Conservation (phyloP, 1,140 invertebrate genomes). For the Brachionus angularis region DNA sequence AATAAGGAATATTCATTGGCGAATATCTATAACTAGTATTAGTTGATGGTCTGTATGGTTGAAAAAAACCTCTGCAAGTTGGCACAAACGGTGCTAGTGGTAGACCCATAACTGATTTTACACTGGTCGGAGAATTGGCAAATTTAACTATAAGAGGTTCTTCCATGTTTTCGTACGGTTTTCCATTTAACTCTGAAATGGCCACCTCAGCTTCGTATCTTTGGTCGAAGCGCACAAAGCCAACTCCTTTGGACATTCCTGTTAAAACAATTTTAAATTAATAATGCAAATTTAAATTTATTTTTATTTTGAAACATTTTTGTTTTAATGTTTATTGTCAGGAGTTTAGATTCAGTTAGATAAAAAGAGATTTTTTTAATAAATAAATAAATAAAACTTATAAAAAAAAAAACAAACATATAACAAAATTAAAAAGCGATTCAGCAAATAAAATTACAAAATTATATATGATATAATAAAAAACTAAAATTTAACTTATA, state of each 20-base stretch:
- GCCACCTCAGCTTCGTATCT: conserved; percentile 92
- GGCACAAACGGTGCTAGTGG: conserved; percentile 40
- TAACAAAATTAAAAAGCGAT: no score
- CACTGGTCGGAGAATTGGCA: conserved; percentile 73
- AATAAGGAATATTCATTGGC: conserved; percentile 21
- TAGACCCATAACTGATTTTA: conserved; percentile 41
- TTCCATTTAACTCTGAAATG: conserved; percentile 94
- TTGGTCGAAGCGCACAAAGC: conserved; percentile 98
- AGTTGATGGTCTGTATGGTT: conserved; percentile 31
- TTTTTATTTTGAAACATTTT: no score
- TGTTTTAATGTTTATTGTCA: no score
- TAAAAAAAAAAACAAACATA: no score
- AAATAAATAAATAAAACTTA: no score
- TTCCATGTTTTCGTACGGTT: conserved; percentile 80
- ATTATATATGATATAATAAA: no score
- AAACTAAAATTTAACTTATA: no score
- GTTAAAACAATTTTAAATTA: conserved; percentile 45
- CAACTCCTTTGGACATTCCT: conserved; percentile 97
- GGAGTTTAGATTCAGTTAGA: no score
- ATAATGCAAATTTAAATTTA: not conserved
- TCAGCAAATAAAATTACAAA: no score
- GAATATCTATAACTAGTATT: conserved; percentile 17
- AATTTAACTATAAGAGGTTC: conserved; percentile 99
- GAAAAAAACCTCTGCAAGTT: conserved; percentile 26
- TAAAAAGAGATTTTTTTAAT: no score